Percentiles rank a stretch among this genome's conserved stretches.
Evolutionary conservation across 2,113 vertebrate species (phyloP).

Genomic region (Plecotus auritus): DNA sequence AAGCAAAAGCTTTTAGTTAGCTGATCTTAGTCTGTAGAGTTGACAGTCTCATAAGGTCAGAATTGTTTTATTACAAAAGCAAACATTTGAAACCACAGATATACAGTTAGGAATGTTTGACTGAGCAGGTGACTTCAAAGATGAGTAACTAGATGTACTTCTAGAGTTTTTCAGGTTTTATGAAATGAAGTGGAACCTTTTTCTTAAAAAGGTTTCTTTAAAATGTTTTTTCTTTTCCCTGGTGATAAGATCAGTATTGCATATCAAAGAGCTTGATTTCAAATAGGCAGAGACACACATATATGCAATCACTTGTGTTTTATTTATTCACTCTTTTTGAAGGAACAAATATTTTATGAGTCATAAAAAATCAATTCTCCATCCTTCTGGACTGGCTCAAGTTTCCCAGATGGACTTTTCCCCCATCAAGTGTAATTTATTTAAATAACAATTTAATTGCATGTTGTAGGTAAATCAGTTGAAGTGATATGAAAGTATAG

Average conservation of each 20-base stretch:
- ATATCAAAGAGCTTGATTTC: constrained; percentile 67
- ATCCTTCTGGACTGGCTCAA: background rate
- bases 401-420: background rate
- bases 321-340: constrained; percentile 51
- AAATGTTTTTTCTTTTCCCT: constrained; percentile 15
- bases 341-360: constrained; percentile 34
- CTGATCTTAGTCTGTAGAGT: constrained; percentile 44
- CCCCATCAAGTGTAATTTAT: constrained; percentile 41
- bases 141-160: constrained; percentile 56
- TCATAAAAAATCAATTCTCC: constrained; percentile 44
- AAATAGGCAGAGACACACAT: constrained; percentile 16
- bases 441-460: constrained; percentile 48
- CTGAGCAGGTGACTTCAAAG: constrained; percentile 68
- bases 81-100: constrained; percentile 68
- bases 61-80: constrained; percentile 71
- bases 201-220: constrained; percentile 12
- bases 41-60: constrained; percentile 62
- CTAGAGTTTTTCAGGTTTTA: constrained; percentile 59
- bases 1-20: constrained; percentile 68
- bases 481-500: constrained; percentile 43
- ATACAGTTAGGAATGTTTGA: constrained; percentile 54
- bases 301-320: background rate
- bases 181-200: constrained; percentile 56
- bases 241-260: constrained; percentile 64
- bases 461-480: background rate